A percentile compares a stretch with the other conserved stretches of the same genome.
These are phyloP conservation scores for Anhinga rufa DNA, from an alignment of 2,113 vertebrate species.

Conservation along the genomic window DNA sequence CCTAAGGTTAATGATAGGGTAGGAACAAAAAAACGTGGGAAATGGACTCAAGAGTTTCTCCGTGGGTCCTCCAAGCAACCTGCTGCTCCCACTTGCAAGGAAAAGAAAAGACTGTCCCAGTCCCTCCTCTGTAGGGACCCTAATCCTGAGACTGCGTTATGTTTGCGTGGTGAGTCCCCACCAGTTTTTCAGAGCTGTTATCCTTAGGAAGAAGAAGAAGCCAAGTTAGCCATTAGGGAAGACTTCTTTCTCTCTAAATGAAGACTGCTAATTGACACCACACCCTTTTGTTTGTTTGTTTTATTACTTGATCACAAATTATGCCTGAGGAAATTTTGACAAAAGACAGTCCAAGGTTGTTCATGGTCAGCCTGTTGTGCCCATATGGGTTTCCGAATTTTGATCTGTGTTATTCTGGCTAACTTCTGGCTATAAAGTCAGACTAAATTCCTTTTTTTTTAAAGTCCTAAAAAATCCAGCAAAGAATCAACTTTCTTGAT, in stretches of 20 bases:
- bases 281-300: background rate
- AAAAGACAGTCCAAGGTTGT: background rate
- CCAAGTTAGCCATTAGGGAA: background rate
- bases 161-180: background rate
- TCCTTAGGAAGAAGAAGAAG: background rate
- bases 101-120: background rate
- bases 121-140: rapidly evolving
- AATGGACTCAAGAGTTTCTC: background rate
- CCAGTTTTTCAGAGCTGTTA: background rate
- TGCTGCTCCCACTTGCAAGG: background rate
- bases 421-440: background rate
- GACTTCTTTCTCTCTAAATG: background rate
- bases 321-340: background rate
- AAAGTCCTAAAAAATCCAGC: rapidly evolving
- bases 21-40: background rate
- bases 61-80: background rate
- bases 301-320: background rate
- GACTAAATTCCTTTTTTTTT: background rate
- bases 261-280: background rate
- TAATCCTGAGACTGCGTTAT: background rate
- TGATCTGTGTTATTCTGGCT: background rate
- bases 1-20: background rate
- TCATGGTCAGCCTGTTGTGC: background rate
- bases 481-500: background rate
- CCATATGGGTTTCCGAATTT: background rate